These are phyloP conservation scores for Acanthopagrus latus DNA, from an alignment of 2,797 vertebrate genomes.

Conservation along the genomic window DNA sequence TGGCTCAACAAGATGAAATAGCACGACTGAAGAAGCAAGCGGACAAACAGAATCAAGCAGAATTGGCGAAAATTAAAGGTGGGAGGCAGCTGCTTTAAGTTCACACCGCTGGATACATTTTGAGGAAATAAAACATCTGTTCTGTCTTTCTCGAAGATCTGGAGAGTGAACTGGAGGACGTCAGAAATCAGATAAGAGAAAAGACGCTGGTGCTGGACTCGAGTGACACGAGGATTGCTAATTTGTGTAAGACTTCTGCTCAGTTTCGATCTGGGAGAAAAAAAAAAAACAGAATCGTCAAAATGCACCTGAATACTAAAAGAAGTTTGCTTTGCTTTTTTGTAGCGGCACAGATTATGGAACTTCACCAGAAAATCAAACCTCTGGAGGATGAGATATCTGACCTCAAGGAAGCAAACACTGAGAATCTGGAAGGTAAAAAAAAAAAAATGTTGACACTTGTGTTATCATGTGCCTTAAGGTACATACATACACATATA, in stretches of 20 bases:
- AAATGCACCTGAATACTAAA: background rate
- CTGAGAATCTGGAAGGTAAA: conserved; percentile 32
- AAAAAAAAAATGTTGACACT: background rate
- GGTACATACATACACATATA: background rate
- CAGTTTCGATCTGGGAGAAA: background rate
- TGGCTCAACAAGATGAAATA: conserved; percentile 46
- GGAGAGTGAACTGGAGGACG: conserved; percentile 42
- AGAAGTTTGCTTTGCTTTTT: background rate
- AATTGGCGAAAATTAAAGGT: conserved; percentile 49
- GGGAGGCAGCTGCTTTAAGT: background rate
- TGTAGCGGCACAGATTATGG: conserved; percentile 58
- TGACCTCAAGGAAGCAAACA: conserved; percentile 14
- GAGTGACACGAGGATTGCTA: conserved; percentile 1
- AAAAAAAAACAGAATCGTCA: background rate
- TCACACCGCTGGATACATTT: background rate
- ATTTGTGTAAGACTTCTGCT: conserved; percentile 49
- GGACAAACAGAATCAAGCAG: background rate
- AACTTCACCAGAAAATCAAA: conserved; percentile 46
- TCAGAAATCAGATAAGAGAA: conserved; percentile 45
- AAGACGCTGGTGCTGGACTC: conserved; percentile 25
- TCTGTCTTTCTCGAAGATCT: conserved; percentile 51
- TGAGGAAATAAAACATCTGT: background rate
- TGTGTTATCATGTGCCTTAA: background rate
- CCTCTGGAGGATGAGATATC: conserved; percentile 33
- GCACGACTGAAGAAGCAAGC: conserved; percentile 37